A percentile compares a stretch with the other conserved stretches of the same genome.
phyloP scores from a whole-genome alignment of 1,140 invertebrate species.

The Semibalanus balanoides region DNA sequence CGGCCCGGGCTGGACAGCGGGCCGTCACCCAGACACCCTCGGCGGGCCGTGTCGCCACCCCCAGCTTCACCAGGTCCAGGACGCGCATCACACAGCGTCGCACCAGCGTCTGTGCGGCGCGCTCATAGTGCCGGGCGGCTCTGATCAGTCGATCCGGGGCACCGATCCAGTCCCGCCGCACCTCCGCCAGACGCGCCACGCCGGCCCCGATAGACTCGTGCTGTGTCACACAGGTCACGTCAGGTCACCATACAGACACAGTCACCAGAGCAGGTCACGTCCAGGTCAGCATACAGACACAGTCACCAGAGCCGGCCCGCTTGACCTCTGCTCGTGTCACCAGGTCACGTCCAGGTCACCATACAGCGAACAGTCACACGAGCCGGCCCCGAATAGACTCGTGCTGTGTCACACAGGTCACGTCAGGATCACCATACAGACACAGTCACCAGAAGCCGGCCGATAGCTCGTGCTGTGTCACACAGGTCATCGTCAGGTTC shows the following conservation, averaged over 20 bases:
- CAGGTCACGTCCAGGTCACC: no score
- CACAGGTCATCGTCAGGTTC: no score
- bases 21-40: constrained; percentile 31
- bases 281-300: no score
- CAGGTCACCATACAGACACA: no score
- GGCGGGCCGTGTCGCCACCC: constrained; percentile 3
- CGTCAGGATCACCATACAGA: no score
- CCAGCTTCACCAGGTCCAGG: neutral
- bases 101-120: constrained; percentile 37
- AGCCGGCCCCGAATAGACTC: constrained; percentile 25
- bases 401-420: constrained; percentile 17
- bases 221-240: constrained; percentile 13
- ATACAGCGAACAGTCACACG: no score
- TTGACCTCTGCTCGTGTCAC: no score
- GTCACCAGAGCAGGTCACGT: no score
- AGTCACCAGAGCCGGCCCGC: no score
- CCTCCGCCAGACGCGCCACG: constrained; percentile 27
- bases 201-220: constrained; percentile 25
- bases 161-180: constrained; percentile 31
- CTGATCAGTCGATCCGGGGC: constrained; percentile 31
- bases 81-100: constrained; percentile 26
- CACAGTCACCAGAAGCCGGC: no score
- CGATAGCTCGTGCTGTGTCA: no score
- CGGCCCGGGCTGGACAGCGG: constrained; percentile 37
- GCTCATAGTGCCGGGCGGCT: constrained; percentile 39